Evolutionary conservation across 2,888 invertebrate species (phyloP).

Genomic region (Buathra laborator): DNA sequence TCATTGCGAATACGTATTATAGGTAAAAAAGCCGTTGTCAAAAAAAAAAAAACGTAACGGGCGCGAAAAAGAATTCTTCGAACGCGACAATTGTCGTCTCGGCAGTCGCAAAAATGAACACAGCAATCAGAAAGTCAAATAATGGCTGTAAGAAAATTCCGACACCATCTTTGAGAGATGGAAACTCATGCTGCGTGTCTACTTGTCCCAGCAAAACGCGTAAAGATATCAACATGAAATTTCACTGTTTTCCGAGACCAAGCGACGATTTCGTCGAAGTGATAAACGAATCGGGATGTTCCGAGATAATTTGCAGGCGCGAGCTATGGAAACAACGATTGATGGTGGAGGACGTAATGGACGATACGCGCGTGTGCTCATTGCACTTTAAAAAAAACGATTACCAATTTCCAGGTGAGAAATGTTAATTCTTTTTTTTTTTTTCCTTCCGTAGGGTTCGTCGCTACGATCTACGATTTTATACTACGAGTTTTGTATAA

Average conservation of each 20-base stretch:
- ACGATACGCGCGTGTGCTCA: conserved; percentile 51
- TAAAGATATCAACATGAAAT: conserved; percentile 29
- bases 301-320: conserved; percentile 9
- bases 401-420: conserved; percentile 55
- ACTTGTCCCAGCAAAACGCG: conserved; percentile 47
- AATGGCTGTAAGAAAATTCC: conserved; percentile 53
- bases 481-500: too few relatives aligned
- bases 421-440: not conserved
- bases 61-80: not conserved
- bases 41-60: not conserved
- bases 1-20: not conserved
- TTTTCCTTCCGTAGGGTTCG: not conserved
- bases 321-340: conserved; percentile 21
- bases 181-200: conserved; percentile 44
- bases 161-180: conserved; percentile 22
- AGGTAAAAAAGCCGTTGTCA: not conserved
- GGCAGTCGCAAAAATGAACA: not conserved
- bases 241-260: conserved; percentile 55
- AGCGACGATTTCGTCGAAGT: conserved; percentile 37
- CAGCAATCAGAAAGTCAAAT: not conserved
- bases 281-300: conserved; percentile 16
- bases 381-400: conserved; percentile 55
- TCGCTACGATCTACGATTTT: too few relatives aligned
- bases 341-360: conserved; percentile 30
- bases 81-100: not conserved